A percentile compares a stretch with the other conserved stretches of the same genome.
Conservation (phyloP, 1,140 invertebrate genomes). For the Aphaenogaster ashmeadi region DNA sequence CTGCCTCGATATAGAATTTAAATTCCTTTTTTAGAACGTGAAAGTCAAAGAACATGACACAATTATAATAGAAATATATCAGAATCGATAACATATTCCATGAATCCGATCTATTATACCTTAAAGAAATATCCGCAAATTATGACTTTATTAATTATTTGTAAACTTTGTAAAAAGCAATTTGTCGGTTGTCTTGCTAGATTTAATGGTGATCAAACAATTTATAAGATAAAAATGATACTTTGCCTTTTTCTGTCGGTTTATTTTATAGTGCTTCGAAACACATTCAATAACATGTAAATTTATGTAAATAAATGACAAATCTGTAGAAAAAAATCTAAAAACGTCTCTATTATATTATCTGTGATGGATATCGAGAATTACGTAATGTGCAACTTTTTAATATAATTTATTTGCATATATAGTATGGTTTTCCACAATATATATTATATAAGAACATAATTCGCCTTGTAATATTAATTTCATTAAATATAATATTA, state of each 20-base stretch:
- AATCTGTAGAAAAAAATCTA: background rate
- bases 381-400: conserved; percentile 44
- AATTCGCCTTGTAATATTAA: conserved; percentile 66
- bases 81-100: conserved; percentile 6
- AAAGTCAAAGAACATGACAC: background rate
- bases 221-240: background rate
- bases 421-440: conserved; percentile 71
- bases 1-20: too few relatives aligned
- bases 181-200: background rate
- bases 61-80: background rate
- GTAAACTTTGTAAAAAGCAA: background rate
- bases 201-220: background rate
- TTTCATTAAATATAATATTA: conserved; percentile 69
- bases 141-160: conserved; percentile 5
- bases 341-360: background rate
- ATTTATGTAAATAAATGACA: background rate
- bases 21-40: background rate
- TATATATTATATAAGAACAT: conserved; percentile 73
- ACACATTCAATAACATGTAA: background rate
- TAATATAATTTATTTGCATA: conserved; percentile 75
- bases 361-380: background rate
- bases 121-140: background rate
- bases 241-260: background rate
- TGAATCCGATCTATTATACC: background rate
- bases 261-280: background rate